Conservation (phyloP, 2,888 invertebrate genomes). For the Heliconius ethilla region DNA sequence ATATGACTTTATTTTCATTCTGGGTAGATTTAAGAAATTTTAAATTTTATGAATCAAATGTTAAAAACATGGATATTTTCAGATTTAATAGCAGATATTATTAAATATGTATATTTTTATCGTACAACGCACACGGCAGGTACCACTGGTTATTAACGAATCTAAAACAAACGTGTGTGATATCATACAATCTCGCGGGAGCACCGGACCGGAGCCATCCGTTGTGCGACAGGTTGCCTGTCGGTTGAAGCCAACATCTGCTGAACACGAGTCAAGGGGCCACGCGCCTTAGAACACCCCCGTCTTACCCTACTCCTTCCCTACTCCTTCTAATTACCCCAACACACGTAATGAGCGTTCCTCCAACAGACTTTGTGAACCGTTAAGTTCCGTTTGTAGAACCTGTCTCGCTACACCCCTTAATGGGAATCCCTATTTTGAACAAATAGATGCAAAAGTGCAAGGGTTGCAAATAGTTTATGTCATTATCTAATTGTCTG, state of each 20-base stretch:
- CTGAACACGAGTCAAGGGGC: conserved; percentile 59
- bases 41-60: too few relatives aligned
- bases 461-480: conserved; percentile 77
- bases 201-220: conserved; percentile 75
- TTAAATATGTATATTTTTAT: background rate
- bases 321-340: conserved; percentile 63
- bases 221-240: conserved; percentile 80
- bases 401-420: conserved; percentile 64
- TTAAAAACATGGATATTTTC: too few relatives aligned
- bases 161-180: conserved; percentile 63
- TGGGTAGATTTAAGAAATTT: too few relatives aligned
- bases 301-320: conserved; percentile 62
- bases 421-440: conserved; percentile 59
- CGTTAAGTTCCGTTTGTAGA: conserved; percentile 79
- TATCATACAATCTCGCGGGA: conserved; percentile 62
- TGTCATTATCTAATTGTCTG: conserved; percentile 64
- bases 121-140: conserved; percentile 35
- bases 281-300: conserved; percentile 70
- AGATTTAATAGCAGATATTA: background rate
- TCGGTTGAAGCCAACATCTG: conserved; percentile 78
- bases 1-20: background rate
- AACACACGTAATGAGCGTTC: conserved; percentile 53
- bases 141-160: conserved; percentile 59
- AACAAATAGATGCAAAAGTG: conserved; percentile 63
- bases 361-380: conserved; percentile 70